A percentile compares a stretch with the other conserved stretches of the same genome.
Evolutionary conservation across 2,113 vertebrate genomes (phyloP).

Genomic region (Odocoileus virginianus): DNA sequence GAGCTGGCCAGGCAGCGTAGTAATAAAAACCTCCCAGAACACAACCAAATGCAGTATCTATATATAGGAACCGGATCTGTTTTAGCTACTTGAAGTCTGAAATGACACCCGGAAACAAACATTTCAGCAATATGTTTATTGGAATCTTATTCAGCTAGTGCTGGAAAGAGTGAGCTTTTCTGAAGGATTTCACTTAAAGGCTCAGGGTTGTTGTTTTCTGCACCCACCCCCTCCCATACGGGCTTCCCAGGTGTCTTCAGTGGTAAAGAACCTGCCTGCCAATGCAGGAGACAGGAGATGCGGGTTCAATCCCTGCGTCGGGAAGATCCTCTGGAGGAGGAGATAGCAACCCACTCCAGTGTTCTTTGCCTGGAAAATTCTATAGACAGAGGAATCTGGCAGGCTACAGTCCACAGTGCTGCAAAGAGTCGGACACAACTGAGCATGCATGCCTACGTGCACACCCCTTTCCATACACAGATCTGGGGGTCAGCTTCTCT

Average conservation of each 20-base stretch:
- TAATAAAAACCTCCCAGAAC: constrained; percentile 65
- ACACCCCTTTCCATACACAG: background rate
- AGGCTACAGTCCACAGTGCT: background rate
- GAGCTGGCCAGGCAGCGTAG: constrained; percentile 46
- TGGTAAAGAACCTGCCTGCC: background rate
- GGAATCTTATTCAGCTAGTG: constrained; percentile 28
- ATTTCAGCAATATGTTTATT: constrained; percentile 65
- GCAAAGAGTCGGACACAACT: background rate
- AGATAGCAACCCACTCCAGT: background rate
- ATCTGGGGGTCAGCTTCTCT: background rate
- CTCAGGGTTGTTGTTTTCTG: background rate
- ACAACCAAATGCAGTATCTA: constrained; percentile 56
- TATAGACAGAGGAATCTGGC: background rate
- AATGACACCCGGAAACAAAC: constrained; percentile 67
- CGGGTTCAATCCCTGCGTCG: background rate
- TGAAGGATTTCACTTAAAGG: background rate
- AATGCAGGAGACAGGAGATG: background rate
- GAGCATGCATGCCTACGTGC: background rate
- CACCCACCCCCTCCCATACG: background rate
- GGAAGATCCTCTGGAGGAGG: background rate
- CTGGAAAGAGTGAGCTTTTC: constrained; percentile 37
- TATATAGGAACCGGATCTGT: constrained; percentile 64
- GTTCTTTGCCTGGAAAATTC: background rate
- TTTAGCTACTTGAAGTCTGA: constrained; percentile 47
- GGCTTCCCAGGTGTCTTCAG: background rate